Conservation (phyloP, 2,888 invertebrate genomes). For the Nymphalis urticae region DNA sequence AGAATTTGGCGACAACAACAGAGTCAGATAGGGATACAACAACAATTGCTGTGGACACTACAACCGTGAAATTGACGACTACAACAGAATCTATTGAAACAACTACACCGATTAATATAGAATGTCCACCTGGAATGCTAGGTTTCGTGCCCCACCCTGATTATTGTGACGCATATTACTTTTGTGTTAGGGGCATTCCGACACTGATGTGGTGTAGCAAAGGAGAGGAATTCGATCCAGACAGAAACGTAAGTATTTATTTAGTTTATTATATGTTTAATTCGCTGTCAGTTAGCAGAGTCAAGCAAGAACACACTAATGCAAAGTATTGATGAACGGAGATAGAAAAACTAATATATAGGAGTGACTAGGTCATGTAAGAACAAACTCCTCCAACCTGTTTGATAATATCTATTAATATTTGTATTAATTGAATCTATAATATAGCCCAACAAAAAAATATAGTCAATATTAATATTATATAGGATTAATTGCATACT, state of each 20-base stretch:
- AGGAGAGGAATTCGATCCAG: conserved; percentile 41
- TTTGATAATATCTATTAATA: neutral
- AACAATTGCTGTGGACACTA: neutral
- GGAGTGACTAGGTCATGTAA: too few relatives aligned
- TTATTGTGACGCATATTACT: conserved; percentile 39
- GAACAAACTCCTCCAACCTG: neutral
- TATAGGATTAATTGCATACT: too few relatives aligned
- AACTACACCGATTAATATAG: conserved; percentile 22
- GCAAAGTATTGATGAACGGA: too few relatives aligned
- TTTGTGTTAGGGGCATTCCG: conserved; percentile 37
- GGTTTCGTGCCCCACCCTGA: conserved; percentile 41
- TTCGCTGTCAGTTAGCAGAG: neutral
- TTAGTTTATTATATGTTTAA: neutral
- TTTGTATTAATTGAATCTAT: too few relatives aligned
- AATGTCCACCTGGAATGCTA: conserved; percentile 38
- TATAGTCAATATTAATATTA: too few relatives aligned
- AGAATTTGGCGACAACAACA: neutral
- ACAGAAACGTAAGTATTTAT: conserved; percentile 18
- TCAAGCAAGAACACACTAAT: too few relatives aligned
- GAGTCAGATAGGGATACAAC: neutral
- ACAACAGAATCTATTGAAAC: conserved; percentile 21
- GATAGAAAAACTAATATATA: too few relatives aligned
- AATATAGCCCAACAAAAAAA: too few relatives aligned
- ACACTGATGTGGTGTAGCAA: conserved; percentile 37
- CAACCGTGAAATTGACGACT: neutral